Evolutionary conservation across 2,888 invertebrate species (phyloP).

Genomic region (Ligdia adustata): DNA sequence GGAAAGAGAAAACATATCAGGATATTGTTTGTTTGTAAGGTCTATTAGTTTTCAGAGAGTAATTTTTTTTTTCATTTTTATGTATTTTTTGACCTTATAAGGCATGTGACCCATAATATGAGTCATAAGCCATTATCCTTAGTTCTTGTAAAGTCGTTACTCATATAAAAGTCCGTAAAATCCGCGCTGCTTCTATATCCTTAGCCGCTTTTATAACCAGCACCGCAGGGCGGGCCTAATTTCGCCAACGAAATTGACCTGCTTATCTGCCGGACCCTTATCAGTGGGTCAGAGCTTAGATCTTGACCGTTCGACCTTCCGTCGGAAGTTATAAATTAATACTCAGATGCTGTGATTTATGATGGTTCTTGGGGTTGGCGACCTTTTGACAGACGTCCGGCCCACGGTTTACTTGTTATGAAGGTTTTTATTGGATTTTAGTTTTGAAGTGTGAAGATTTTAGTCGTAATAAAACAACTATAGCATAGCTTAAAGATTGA

Average conservation of each 20-base stretch:
- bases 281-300: slow-evolving; percentile 21
- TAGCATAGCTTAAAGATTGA: too few relatives aligned
- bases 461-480: too few relatives aligned
- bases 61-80: too few relatives aligned
- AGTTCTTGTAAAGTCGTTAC: too few relatives aligned
- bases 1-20: too few relatives aligned
- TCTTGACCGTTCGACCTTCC: slow-evolving; percentile 21
- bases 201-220: background rate
- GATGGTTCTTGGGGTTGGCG: slow-evolving; percentile 37
- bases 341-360: slow-evolving; percentile 39
- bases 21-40: too few relatives aligned
- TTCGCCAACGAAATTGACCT: slow-evolving; percentile 17
- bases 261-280: slow-evolving; percentile 25
- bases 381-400: slow-evolving; percentile 36
- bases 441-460: too few relatives aligned
- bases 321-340: slow-evolving; percentile 32
- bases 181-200: background rate
- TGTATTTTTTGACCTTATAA: too few relatives aligned
- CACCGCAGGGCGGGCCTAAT: background rate
- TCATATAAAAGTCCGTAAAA: too few relatives aligned
- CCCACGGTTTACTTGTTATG: slow-evolving; percentile 6
- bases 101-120: too few relatives aligned
- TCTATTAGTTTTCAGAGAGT: too few relatives aligned
- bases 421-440: slow-evolving; percentile 4
- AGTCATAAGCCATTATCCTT: too few relatives aligned